Evolutionary conservation across 2,113 vertebrate genomes (phyloP).

Genomic region (Benitochromis conjunctus): DNA sequence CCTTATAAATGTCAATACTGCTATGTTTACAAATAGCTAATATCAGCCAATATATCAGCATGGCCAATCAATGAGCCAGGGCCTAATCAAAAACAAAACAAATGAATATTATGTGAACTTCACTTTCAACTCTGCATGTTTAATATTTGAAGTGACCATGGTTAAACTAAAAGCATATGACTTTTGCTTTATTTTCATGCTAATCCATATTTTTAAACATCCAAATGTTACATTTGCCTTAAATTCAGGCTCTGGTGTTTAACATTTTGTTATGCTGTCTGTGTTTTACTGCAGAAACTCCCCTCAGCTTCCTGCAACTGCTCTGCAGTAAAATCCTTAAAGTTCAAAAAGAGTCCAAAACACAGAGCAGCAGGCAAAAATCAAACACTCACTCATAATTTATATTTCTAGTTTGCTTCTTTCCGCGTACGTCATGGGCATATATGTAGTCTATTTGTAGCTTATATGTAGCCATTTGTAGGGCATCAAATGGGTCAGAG

Average conservation of each 20-base stretch:
- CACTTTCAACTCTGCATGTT: neutral
- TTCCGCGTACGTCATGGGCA: neutral
- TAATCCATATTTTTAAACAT: neutral
- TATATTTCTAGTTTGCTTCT: neutral
- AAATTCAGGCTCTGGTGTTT: neutral
- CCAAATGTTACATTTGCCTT: neutral
- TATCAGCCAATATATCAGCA: neutral
- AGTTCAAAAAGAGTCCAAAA: neutral
- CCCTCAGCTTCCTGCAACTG: neutral
- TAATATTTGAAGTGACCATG: neutral
- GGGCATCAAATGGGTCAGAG: neutral
- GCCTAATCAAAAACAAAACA: neutral
- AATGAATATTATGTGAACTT: neutral
- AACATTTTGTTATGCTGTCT: neutral
- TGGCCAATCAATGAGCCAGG: neutral
- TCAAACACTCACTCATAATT: neutral
- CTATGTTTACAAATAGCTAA: neutral
- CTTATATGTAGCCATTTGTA: neutral
- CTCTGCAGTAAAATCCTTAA: neutral
- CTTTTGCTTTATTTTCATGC: neutral
- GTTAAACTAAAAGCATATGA: neutral
- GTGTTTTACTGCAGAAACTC: neutral
- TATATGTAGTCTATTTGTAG: neutral
- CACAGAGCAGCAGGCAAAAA: neutral
- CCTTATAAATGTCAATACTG: neutral